These are phyloP conservation scores for Typhlichthys eigenmanni DNA, from an alignment of 2,797 vertebrate genomes.

Conservation along the genomic window DNA sequence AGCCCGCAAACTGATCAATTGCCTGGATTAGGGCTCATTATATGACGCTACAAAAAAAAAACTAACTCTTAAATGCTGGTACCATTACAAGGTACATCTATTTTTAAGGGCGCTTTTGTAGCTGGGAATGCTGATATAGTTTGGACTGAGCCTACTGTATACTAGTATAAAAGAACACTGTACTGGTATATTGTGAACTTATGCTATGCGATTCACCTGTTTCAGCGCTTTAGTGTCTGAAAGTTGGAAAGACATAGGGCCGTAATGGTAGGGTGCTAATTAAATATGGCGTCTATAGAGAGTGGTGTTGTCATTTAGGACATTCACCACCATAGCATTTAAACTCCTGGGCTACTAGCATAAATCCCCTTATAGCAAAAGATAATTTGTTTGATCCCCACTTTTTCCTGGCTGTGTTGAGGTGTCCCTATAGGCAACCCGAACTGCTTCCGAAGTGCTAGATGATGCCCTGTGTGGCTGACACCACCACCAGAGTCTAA, in stretches of 20 bases:
- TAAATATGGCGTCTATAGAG: conserved; percentile 47
- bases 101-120: conserved; percentile 55
- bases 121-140: conserved; percentile 42
- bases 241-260: conserved; percentile 24
- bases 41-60: conserved; percentile 59
- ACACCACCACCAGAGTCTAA: too few relatives aligned
- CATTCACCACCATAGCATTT: too few relatives aligned
- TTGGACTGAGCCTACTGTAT: conserved; percentile 28
- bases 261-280: conserved; percentile 60
- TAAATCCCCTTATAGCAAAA: too few relatives aligned
- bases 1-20: conserved; percentile 47
- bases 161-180: conserved; percentile 44
- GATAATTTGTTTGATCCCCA: too few relatives aligned
- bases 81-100: conserved; percentile 61
- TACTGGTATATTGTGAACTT: conserved; percentile 42
- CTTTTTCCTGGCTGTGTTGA: too few relatives aligned
- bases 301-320: too few relatives aligned
- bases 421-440: too few relatives aligned
- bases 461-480: too few relatives aligned
- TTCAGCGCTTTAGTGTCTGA: conserved; percentile 62
- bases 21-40: conserved; percentile 48
- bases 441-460: too few relatives aligned
- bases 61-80: conserved; percentile 42
- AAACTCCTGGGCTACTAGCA: too few relatives aligned
- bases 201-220: conserved; percentile 45